Conservation (phyloP, 1,140 invertebrate genomes). For the Anoplophora glabripennis region DNA sequence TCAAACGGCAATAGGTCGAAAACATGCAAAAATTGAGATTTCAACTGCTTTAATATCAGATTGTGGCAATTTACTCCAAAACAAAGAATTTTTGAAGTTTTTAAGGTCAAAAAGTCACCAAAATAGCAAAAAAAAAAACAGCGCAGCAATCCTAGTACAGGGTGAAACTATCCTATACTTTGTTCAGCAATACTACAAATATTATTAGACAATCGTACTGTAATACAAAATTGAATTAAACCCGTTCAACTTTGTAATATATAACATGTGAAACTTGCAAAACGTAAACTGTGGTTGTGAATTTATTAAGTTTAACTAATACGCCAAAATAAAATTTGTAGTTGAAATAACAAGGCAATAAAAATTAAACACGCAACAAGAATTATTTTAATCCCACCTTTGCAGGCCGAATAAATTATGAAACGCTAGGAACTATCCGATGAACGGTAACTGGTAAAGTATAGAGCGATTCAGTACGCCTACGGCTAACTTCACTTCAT, state of each 20-base stretch:
- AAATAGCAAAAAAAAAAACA: neutral
- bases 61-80: no score
- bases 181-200: constrained; percentile 8
- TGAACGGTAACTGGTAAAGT: no score
- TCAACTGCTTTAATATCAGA: no score
- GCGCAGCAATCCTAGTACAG: neutral
- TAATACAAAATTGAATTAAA: constrained; percentile 10
- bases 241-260: constrained; percentile 5
- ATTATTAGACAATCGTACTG: constrained; percentile 12
- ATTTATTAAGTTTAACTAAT: constrained; percentile 13
- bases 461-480: no score
- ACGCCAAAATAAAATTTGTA: constrained; percentile 6
- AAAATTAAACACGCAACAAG: neutral
- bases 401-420: no score
- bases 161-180: neutral
- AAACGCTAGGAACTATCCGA: no score
- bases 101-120: no score
- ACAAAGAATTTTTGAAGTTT: no score
- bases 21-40: no score
- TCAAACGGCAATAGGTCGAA: no score
- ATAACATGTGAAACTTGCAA: constrained; percentile 6
- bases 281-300: constrained; percentile 19
- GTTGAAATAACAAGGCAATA: constrained; percentile 3
- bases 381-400: no score
- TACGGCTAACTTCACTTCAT: no score